Percentiles rank a stretch among this genome's conserved stretches.
Conservation (phyloP, 1,140 invertebrate species). For the Pseudomyrmex gracilis region DNA sequence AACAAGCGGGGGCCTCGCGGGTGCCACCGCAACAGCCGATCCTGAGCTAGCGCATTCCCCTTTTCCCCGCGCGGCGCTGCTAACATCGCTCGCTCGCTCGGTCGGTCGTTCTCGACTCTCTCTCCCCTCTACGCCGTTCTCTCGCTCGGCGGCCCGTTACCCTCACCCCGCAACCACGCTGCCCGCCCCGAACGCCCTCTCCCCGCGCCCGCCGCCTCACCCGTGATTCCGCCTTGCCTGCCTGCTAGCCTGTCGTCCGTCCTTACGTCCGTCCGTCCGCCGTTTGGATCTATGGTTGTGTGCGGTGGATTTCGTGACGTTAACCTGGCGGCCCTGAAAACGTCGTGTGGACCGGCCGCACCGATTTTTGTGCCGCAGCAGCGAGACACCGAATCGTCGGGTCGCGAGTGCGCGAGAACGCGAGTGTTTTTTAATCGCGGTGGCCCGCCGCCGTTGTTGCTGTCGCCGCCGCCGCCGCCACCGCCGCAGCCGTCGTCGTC, state of each 20-base stretch:
- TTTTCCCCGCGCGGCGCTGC: constrained; percentile 47
- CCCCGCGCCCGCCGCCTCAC: constrained; percentile 47
- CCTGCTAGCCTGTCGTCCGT: constrained; percentile 80
- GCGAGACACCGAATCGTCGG: constrained; percentile 71
- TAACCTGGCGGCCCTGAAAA: constrained; percentile 85
- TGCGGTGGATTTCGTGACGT: constrained; percentile 81
- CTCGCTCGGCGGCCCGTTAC: constrained; percentile 33
- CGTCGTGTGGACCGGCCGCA: constrained; percentile 75
- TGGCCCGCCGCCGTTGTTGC: constrained; percentile 38
- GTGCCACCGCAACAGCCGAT: constrained; percentile 57
- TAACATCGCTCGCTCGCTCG: constrained; percentile 60
- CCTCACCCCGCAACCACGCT: constrained; percentile 41
- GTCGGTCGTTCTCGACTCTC: constrained; percentile 56
- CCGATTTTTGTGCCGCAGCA: constrained; percentile 74
- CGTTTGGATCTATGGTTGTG: constrained; percentile 79
- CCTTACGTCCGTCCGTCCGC: constrained; percentile 81
- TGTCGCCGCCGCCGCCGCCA: constrained; percentile 17
- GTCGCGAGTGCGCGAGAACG: constrained; percentile 68
- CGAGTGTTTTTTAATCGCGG: constrained; percentile 73
- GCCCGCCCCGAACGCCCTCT: constrained; percentile 47
- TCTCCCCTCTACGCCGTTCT: background rate
- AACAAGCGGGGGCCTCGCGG: background rate
- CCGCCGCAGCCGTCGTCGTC: constrained; percentile 24
- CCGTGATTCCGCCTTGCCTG: constrained; percentile 73
- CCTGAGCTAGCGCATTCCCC: constrained; percentile 79